phyloP scores from a whole-genome alignment of 2,888 invertebrate genomes.

The Acronicta leporina region DNA sequence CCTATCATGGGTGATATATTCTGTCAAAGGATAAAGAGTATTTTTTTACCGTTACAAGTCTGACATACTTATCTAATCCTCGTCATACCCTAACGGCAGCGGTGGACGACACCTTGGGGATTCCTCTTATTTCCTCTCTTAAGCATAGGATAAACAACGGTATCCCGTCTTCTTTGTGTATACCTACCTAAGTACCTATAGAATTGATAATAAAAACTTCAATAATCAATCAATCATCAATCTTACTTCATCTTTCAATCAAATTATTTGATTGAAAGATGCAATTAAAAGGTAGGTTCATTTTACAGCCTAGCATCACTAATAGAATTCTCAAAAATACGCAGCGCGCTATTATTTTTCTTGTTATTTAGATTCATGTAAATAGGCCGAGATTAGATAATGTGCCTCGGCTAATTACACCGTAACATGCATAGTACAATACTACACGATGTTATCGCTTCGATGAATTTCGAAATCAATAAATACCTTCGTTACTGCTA shows the following conservation, averaged over 20 bases:
- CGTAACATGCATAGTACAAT: slow-evolving; percentile 51
- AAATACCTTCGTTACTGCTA: slow-evolving; percentile 52
- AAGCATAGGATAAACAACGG: too few species aligned
- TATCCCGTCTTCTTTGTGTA: too few species aligned
- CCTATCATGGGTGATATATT: too few species aligned
- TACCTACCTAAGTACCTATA: too few species aligned
- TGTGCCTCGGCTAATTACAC: slow-evolving; percentile 51
- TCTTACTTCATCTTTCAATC: background rate
- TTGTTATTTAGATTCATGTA: slow-evolving; percentile 53
- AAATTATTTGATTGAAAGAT: background rate
- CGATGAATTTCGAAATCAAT: slow-evolving; percentile 61
- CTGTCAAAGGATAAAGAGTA: too few species aligned
- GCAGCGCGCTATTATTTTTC: slow-evolving; percentile 39
- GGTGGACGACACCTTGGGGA: too few species aligned
- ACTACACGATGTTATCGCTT: slow-evolving; percentile 56
- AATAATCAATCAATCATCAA: too few species aligned
- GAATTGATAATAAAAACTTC: background rate
- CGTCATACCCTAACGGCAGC: too few species aligned
- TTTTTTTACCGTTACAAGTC: too few species aligned
- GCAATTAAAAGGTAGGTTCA: slow-evolving; percentile 7
- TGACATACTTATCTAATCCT: too few species aligned
- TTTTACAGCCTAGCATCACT: slow-evolving; percentile 12
- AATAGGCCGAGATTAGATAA: slow-evolving; percentile 60
- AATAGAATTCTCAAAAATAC: slow-evolving; percentile 47
- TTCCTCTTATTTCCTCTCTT: too few species aligned